Percentiles rank a stretch among this genome's conserved stretches.
Evolutionary conservation across 2,888 invertebrate genomes (phyloP).

Genomic region (Lasius fuliginosus): DNA sequence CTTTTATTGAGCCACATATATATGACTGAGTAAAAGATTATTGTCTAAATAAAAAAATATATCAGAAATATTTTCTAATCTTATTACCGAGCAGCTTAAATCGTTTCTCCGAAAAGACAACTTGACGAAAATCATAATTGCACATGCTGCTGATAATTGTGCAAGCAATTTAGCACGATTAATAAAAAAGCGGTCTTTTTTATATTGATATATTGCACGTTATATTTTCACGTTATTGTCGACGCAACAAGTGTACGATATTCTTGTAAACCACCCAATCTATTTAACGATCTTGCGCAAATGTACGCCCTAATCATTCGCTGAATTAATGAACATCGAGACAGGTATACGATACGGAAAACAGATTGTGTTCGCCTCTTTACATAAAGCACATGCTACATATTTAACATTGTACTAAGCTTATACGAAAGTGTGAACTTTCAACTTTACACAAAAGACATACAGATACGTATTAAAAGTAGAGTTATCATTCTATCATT

Average conservation of each 20-base stretch:
- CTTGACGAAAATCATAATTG: neutral
- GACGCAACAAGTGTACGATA: constrained; percentile 33
- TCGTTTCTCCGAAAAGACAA: neutral
- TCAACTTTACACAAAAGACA: neutral
- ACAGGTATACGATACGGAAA: neutral
- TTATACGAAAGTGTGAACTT: constrained; percentile 22
- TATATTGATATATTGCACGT: neutral
- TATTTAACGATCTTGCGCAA: constrained; percentile 12
- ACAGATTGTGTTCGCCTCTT: constrained; percentile 15
- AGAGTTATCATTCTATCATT: neutral
- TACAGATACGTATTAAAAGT: neutral
- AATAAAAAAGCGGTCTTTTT: constrained; percentile 11
- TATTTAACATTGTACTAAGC: constrained; percentile 24
- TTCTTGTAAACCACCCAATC: constrained; percentile 10
- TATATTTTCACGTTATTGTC: constrained; percentile 9
- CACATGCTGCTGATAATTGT: neutral
- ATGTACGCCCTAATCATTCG: constrained; percentile 18
- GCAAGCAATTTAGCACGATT: neutral
- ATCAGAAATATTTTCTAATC: neutral
- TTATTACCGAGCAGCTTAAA: neutral
- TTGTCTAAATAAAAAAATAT: neutral
- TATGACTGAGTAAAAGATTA: no score
- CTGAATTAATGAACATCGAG: constrained; percentile 28
- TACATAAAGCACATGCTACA: constrained; percentile 20
- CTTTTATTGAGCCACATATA: no score